These are phyloP conservation scores for Xenopus borealis DNA, from an alignment of 2,113 vertebrate species.

Conservation along the genomic window DNA sequence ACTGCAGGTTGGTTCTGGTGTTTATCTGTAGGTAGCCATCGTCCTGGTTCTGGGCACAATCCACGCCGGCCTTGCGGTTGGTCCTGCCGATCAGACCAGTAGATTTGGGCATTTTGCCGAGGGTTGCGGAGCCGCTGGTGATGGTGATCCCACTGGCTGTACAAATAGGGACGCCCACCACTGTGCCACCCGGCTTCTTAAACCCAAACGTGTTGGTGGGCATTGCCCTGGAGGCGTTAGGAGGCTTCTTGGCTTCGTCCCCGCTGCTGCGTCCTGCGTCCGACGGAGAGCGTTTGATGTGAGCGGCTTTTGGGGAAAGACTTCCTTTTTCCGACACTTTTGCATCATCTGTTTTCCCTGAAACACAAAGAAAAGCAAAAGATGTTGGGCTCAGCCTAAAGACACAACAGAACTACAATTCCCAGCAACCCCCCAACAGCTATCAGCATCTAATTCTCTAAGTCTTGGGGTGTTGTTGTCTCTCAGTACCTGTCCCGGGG, in stretches of 20 bases:
- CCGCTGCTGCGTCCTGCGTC: conserved; percentile 90
- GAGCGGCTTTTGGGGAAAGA: conserved; percentile 79
- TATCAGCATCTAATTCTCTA: too few relatives aligned
- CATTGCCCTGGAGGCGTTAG: conserved; percentile 71
- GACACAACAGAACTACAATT: too few relatives aligned
- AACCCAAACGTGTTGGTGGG: conserved; percentile 84
- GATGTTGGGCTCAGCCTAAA: too few relatives aligned
- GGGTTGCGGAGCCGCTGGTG: conserved; percentile 90
- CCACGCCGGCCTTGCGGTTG: conserved; percentile 74
- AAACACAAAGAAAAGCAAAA: conserved; percentile 51
- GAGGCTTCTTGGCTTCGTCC: conserved; percentile 84
- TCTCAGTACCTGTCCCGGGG: conserved; percentile 76
- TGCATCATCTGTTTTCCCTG: conserved; percentile 94
- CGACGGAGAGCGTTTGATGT: conserved; percentile 89
- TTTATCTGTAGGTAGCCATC: conserved; percentile 84
- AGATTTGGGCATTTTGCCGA: conserved; percentile 95
- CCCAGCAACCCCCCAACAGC: too few relatives aligned
- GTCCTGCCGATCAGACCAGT: conserved; percentile 71
- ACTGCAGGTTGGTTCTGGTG: conserved; percentile 89
- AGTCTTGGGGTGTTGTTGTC: too few relatives aligned
- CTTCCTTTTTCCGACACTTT: conserved; percentile 96
- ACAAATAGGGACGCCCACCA: conserved; percentile 77
- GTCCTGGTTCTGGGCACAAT: conserved; percentile 82
- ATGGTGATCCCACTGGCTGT: conserved; percentile 91
- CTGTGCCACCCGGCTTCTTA: conserved; percentile 84